Evolutionary conservation across 2,888 invertebrate genomes (phyloP).

Genomic region (Eumerus sabulonum): DNA sequence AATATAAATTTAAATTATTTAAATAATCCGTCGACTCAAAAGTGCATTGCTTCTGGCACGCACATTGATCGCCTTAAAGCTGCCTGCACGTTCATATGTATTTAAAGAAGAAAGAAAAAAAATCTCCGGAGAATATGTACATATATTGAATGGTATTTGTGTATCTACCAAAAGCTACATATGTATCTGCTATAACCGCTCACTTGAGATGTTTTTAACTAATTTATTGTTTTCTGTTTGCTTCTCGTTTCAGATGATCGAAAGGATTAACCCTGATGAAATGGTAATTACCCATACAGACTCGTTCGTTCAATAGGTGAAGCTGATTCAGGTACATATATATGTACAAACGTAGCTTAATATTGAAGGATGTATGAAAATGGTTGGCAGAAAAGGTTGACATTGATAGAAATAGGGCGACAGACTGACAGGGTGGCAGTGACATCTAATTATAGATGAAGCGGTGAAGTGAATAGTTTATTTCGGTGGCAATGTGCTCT

Average conservation of each 20-base stretch:
- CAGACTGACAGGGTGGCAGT: too few relatives aligned
- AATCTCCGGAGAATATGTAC: too few relatives aligned
- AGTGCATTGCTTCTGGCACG: slow-evolving; percentile 27
- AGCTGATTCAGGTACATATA: background rate
- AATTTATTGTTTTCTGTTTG: slow-evolving; percentile 17
- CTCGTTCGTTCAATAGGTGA: too few relatives aligned
- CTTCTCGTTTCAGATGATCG: slow-evolving; percentile 40
- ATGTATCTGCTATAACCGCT: too few relatives aligned
- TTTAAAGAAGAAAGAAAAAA: too few relatives aligned
- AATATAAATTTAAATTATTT: slow-evolving; percentile 9
- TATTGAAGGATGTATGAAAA: slow-evolving; percentile 3
- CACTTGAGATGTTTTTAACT: slow-evolving; percentile 13
- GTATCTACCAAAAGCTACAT: too few relatives aligned
- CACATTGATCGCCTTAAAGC: background rate
- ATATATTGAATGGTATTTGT: too few relatives aligned
- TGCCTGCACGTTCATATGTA: background rate
- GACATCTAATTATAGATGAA: background rate
- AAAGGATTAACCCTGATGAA: slow-evolving; percentile 43
- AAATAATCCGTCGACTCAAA: slow-evolving; percentile 39
- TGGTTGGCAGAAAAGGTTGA: background rate
- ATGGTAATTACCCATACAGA: slow-evolving; percentile 51
- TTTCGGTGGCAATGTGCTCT: too few relatives aligned
- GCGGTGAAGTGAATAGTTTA: too few relatives aligned
- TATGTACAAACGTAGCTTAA: background rate
- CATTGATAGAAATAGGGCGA: slow-evolving; percentile 5